Conservation (phyloP, 1,140 invertebrate species). For the Apis laboriosa region DNA sequence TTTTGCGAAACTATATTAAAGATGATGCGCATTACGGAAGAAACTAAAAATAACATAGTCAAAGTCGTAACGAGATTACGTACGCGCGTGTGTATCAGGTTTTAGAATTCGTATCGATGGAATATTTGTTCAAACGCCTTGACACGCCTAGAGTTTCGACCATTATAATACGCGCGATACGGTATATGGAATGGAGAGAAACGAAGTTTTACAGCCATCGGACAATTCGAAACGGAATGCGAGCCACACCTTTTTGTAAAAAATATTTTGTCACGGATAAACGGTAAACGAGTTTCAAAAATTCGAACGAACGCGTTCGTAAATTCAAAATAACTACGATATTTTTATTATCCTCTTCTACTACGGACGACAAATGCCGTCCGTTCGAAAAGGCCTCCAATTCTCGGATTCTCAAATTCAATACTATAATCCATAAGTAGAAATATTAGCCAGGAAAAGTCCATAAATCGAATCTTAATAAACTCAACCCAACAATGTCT, state of each 20-base stretch:
- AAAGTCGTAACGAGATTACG: too few species aligned
- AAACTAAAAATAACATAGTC: too few species aligned
- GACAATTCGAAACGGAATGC: not conserved
- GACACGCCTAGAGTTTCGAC: slow-evolving; percentile 18
- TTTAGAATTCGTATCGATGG: slow-evolving; percentile 2
- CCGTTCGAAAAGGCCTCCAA: not conserved
- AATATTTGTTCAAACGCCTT: not conserved
- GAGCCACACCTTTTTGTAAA: not conserved
- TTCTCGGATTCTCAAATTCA: not conserved
- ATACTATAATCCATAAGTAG: not conserved
- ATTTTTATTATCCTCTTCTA: too few species aligned
- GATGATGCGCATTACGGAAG: too few species aligned
- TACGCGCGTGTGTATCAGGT: not conserved
- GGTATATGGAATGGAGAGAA: not conserved
- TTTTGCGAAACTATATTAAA: too few species aligned
- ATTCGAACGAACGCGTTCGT: too few species aligned
- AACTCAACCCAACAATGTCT: too few species aligned
- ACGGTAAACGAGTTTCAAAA: too few species aligned
- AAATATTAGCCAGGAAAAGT: not conserved
- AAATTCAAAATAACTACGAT: too few species aligned
- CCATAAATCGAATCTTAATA: not conserved
- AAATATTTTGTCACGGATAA: not conserved
- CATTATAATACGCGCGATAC: not conserved
- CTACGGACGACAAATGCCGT: not conserved
- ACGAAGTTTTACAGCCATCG: not conserved